Evolutionary conservation across 2,797 vertebrate genomes (phyloP).

Genomic region (Clarias laeviceps): DNA sequence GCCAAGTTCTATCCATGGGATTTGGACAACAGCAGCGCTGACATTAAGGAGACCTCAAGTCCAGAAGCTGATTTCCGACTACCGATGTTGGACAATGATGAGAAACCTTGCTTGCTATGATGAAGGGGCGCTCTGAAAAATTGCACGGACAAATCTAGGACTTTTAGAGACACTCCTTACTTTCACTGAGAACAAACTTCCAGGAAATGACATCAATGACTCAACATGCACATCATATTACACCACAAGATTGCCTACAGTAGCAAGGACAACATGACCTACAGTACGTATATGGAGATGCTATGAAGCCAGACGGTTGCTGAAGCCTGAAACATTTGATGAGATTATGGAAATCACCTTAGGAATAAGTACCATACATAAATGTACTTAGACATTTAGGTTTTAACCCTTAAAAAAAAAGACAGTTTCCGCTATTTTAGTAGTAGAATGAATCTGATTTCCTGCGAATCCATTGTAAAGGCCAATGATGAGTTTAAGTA

Average conservation of each 20-base stretch:
- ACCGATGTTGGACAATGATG: background rate
- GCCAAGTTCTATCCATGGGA: slow-evolving; percentile 60
- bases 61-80: slow-evolving; percentile 18
- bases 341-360: background rate
- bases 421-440: background rate
- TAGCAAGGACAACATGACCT: background rate
- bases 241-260: background rate
- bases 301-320: background rate
- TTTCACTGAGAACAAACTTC: slow-evolving; percentile 4
- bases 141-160: slow-evolving; percentile 2
- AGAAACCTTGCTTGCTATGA: slow-evolving; percentile 45
- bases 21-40: slow-evolving; percentile 48
- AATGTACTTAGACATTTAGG: background rate
- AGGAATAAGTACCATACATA: slow-evolving; percentile 3
- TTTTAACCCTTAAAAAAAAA: background rate
- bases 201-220: background rate
- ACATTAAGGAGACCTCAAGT: slow-evolving; percentile 36
- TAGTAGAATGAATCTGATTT: background rate
- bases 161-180: background rate
- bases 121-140: slow-evolving; percentile 5
- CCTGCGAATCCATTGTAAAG: slow-evolving; percentile 2
- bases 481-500: background rate
- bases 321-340: background rate
- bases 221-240: slow-evolving; percentile 5
- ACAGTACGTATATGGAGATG: background rate